phyloP scores from a whole-genome alignment of 2,797 vertebrate species.

The Macropus fuliginosus region DNA sequence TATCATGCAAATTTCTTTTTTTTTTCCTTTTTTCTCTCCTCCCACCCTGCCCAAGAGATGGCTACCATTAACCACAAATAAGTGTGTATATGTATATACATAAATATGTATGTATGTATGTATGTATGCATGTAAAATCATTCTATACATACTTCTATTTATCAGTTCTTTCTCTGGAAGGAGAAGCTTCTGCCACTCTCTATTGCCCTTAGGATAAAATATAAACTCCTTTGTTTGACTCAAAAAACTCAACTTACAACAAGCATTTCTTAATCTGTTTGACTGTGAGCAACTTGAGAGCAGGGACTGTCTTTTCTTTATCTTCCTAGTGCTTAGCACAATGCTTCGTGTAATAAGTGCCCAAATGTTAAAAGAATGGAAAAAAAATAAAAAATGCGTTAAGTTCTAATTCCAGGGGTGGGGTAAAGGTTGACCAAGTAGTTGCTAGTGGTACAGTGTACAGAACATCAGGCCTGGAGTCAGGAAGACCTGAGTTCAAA shows the following conservation, averaged over 20 bases:
- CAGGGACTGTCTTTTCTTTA: not conserved
- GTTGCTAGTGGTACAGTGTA: not conserved
- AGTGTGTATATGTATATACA: too few species aligned
- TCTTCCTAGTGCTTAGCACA: not conserved
- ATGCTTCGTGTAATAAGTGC: not conserved
- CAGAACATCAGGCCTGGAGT: too few species aligned
- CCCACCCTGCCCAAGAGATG: too few species aligned
- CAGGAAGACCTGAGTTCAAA: too few species aligned
- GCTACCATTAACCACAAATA: not conserved
- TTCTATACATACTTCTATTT: not conserved
- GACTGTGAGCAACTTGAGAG: not conserved
- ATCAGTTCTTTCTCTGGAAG: not conserved
- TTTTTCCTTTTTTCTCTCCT: not conserved
- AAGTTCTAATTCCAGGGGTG: too few species aligned
- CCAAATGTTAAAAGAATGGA: too few species aligned
- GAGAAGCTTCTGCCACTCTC: not conserved
- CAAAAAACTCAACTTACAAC: not conserved
- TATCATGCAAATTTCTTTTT: not conserved
- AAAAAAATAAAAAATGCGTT: too few species aligned
- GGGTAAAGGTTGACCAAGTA: not conserved
- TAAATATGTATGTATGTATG: too few species aligned
- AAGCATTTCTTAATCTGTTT: not conserved
- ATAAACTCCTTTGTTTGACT: not conserved
- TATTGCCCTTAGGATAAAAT: not conserved
- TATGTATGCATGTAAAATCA: too few species aligned